These are phyloP conservation scores for Reticulitermes lucifugus DNA, from an alignment of 2,888 invertebrate species.

Conservation along the genomic window DNA sequence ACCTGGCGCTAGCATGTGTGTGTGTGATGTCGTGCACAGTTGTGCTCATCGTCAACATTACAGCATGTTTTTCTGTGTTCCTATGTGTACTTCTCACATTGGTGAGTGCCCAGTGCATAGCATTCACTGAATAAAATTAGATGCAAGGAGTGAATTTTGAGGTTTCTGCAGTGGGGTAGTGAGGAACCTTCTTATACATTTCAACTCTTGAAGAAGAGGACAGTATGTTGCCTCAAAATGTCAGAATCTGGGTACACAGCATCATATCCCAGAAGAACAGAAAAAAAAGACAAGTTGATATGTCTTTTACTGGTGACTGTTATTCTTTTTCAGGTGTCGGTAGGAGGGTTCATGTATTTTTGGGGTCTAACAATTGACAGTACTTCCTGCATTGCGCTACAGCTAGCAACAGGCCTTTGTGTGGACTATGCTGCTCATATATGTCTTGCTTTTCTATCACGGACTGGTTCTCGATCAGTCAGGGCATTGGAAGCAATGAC, in stretches of 20 bases:
- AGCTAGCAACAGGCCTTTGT: conserved; percentile 84
- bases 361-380: conserved; percentile 88
- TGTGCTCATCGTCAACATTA: conserved; percentile 79
- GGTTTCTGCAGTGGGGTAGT: no score
- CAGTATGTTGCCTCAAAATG: no score
- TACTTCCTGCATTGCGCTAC: conserved; percentile 83
- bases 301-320: no score
- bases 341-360: conserved; percentile 81
- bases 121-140: no score
- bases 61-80: conserved; percentile 84
- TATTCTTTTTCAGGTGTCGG: conserved; percentile 66
- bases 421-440: conserved; percentile 88
- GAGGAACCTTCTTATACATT: no score
- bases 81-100: conserved; percentile 79
- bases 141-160: no score
- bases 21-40: conserved; percentile 86
- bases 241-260: no score
- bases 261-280: no score
- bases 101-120: conserved; percentile 59
- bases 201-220: no score
- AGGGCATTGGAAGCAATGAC: conserved; percentile 75
- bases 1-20: conserved; percentile 78
- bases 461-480: conserved; percentile 64
- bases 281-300: no score
- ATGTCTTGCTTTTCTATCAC: conserved; percentile 82